A percentile compares a stretch with the other conserved stretches of the same genome.
These are phyloP conservation scores for Saccopteryx leptura DNA, from an alignment of 2,113 vertebrate species.

Conservation along the genomic window DNA sequence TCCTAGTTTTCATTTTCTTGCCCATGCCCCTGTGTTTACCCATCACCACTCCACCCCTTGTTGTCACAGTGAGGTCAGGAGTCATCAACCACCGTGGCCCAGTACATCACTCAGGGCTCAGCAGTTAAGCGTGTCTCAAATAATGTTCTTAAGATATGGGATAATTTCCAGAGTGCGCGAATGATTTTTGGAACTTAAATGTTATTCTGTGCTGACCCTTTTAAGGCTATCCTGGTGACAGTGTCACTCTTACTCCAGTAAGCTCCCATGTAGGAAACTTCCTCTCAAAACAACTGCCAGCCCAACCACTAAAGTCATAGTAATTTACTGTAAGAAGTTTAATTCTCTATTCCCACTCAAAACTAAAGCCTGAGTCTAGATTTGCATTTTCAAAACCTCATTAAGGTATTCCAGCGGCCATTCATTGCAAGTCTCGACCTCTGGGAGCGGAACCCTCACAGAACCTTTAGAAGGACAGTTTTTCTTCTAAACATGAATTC, in stretches of 20 bases:
- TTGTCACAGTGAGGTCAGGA: neutral
- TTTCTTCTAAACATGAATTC: neutral
- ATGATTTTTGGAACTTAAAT: neutral
- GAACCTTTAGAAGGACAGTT: neutral
- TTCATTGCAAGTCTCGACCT: neutral
- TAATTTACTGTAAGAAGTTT: neutral
- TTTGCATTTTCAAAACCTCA: neutral
- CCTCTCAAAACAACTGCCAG: neutral
- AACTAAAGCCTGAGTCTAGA: neutral
- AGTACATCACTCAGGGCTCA: neutral
- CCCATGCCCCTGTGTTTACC: neutral
- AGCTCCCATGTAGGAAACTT: neutral
- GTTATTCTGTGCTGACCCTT: neutral
- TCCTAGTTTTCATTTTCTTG: neutral
- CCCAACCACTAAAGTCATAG: neutral
- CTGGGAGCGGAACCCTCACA: neutral
- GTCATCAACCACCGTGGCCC: neutral
- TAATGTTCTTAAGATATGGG: neutral
- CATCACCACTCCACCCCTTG: neutral
- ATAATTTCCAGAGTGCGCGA: neutral
- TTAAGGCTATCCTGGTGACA: neutral
- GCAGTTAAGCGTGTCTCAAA: neutral
- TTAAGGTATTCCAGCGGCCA: neutral
- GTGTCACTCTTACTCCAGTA: neutral
- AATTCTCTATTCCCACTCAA: neutral